Evolutionary conservation across 2,888 invertebrate species (phyloP).

Genomic region (Abscondita cerata): DNA sequence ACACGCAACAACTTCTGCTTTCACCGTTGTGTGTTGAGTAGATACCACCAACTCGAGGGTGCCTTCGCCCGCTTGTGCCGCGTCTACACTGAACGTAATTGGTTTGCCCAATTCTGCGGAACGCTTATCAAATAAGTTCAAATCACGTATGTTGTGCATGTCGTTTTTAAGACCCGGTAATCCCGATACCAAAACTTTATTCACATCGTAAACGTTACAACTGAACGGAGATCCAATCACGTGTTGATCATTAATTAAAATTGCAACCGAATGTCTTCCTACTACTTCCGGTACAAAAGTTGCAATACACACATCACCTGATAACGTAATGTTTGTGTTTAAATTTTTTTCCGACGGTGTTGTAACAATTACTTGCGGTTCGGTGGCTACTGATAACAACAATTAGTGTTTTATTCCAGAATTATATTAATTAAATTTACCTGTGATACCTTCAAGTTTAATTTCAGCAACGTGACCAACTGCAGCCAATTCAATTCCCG

Average conservation of each 20-base stretch:
- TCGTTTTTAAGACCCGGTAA: constrained; percentile 57
- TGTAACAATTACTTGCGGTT: constrained; percentile 76
- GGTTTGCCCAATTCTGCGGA: constrained; percentile 79
- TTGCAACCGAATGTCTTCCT: constrained; percentile 84
- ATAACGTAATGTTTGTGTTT: constrained; percentile 72
- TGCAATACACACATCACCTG: constrained; percentile 74
- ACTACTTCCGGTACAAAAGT: constrained; percentile 86
- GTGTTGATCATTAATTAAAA: constrained; percentile 82
- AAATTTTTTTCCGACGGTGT: constrained; percentile 86
- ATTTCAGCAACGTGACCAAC: constrained; percentile 70
- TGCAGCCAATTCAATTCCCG: constrained; percentile 73
- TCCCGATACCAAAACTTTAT: constrained; percentile 77
- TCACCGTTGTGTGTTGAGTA: constrained; percentile 87
- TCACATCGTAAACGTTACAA: constrained; percentile 93
- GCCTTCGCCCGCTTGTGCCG: constrained; percentile 93
- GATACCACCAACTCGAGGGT: constrained; percentile 91
- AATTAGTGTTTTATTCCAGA: neutral
- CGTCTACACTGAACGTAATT: constrained; percentile 92
- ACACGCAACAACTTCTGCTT: constrained; percentile 83
- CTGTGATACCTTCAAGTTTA: constrained; percentile 64
- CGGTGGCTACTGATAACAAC: constrained; percentile 58
- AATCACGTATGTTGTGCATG: constrained; percentile 50
- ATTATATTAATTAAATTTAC: constrained; percentile 36
- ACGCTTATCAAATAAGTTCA: constrained; percentile 57
- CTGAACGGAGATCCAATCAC: constrained; percentile 92